Conservation (phyloP, 2,888 invertebrate species). For the Clanis bilineata region DNA sequence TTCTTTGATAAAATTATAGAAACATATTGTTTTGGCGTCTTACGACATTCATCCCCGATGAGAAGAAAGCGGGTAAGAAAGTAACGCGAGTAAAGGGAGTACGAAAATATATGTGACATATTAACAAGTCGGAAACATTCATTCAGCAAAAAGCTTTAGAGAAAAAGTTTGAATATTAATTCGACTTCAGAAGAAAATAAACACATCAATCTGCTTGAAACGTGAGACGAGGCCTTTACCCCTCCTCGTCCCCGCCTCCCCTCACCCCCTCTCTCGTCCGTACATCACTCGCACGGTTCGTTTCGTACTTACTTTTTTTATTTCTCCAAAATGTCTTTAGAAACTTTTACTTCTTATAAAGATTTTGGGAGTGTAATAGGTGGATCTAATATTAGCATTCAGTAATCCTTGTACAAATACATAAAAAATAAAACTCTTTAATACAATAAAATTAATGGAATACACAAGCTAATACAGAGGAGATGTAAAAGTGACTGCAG, state of each 20-base stretch:
- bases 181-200: slow-evolving; percentile 15
- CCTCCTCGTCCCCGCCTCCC: background rate
- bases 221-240: background rate
- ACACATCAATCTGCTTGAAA: slow-evolving; percentile 14
- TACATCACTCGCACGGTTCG: background rate
- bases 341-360: background rate
- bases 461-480: no score
- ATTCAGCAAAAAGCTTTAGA: background rate
- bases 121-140: background rate
- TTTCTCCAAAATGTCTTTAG: background rate
- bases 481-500: no score
- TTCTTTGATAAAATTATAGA: no score
- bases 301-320: background rate
- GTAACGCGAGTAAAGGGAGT: background rate
- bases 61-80: no score
- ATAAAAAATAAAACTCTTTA: no score
- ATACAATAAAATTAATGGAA: no score
- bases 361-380: background rate
- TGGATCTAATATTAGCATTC: no score
- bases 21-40: no score
- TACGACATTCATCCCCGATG: no score
- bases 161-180: slow-evolving; percentile 13
- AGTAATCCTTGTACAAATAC: no score
- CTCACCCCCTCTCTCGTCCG: background rate
- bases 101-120: background rate